phyloP scores from a whole-genome alignment of 2,888 invertebrate genomes.

The Eristalis arbustorum region DNA sequence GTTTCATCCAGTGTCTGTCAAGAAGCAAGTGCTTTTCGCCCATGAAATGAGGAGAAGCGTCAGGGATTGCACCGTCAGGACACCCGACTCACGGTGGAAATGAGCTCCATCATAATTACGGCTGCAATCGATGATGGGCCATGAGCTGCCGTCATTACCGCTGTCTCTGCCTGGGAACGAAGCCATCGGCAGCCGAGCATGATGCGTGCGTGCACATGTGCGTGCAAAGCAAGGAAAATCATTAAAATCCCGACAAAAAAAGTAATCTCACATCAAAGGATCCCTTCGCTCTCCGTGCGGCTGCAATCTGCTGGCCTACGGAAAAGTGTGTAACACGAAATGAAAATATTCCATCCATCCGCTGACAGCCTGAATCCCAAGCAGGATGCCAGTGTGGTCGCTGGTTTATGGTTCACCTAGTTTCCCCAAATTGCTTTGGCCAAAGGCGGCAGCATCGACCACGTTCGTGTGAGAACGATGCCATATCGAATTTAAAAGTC shows the following conservation, averaged over 20 bases:
- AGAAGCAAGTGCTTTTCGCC: slow-evolving; percentile 15
- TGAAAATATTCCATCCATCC: not conserved
- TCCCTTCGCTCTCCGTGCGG: not conserved
- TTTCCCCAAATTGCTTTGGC: slow-evolving; percentile 47
- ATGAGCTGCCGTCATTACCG: slow-evolving; percentile 15
- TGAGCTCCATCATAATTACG: slow-evolving; percentile 56
- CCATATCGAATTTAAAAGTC: slow-evolving; percentile 41
- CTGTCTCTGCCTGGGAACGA: slow-evolving; percentile 19
- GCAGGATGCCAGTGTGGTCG: slow-evolving; percentile 25
- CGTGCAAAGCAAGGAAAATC: slow-evolving; percentile 4
- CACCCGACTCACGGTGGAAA: not conserved
- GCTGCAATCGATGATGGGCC: slow-evolving; percentile 49
- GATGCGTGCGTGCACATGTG: not conserved
- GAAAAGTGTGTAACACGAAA: not conserved
- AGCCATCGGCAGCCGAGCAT: not conserved
- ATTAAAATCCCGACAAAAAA: slow-evolving; percentile 11
- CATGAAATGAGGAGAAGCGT: not conserved
- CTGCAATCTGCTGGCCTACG: slow-evolving; percentile 17
- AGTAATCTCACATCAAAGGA: slow-evolving; percentile 63
- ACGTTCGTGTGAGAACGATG: slow-evolving; percentile 18
- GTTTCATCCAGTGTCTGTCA: not conserved
- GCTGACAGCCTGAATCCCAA: slow-evolving; percentile 39
- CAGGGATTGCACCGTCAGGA: not conserved
- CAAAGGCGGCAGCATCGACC: slow-evolving; percentile 12
- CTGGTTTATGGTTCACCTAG: slow-evolving; percentile 50